phyloP scores from a whole-genome alignment of 2,888 invertebrate genomes.

The Cephus nigrinus region DNA sequence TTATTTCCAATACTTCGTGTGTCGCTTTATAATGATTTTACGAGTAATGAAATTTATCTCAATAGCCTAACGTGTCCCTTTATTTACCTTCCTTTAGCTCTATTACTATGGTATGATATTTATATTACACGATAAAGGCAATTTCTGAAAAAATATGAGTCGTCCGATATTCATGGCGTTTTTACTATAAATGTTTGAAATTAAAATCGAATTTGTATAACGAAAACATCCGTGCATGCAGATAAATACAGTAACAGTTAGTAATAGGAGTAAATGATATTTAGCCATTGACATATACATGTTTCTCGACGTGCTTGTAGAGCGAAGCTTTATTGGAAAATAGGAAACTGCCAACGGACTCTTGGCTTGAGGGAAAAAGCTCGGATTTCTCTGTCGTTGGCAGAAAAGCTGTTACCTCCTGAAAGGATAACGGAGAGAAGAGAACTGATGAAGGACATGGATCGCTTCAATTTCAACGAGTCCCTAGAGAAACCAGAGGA shows the following conservation, averaged over 20 bases:
- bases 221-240: too few species aligned
- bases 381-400: slow-evolving; percentile 75
- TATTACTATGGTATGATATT: too few species aligned
- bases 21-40: too few species aligned
- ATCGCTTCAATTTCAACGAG: neutral
- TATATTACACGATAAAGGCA: too few species aligned
- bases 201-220: too few species aligned
- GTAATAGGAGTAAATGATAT: neutral
- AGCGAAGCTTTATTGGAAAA: slow-evolving; percentile 76
- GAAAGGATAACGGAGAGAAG: slow-evolving; percentile 65
- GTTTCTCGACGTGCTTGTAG: slow-evolving; percentile 58
- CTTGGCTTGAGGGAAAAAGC: slow-evolving; percentile 73
- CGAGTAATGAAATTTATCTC: too few species aligned
- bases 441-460: slow-evolving; percentile 61
- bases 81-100: too few species aligned
- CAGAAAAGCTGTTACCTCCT: slow-evolving; percentile 70
- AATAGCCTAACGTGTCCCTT: too few species aligned
- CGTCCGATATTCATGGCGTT: too few species aligned
- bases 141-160: too few species aligned
- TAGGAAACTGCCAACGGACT: slow-evolving; percentile 77
- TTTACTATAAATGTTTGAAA: too few species aligned
- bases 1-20: too few species aligned
- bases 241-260: neutral
- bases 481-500: neutral
- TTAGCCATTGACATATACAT: neutral